Percentiles rank a stretch among this genome's conserved stretches.
Conservation (phyloP, 2,888 invertebrate species). For the Parnassius glacialis region DNA sequence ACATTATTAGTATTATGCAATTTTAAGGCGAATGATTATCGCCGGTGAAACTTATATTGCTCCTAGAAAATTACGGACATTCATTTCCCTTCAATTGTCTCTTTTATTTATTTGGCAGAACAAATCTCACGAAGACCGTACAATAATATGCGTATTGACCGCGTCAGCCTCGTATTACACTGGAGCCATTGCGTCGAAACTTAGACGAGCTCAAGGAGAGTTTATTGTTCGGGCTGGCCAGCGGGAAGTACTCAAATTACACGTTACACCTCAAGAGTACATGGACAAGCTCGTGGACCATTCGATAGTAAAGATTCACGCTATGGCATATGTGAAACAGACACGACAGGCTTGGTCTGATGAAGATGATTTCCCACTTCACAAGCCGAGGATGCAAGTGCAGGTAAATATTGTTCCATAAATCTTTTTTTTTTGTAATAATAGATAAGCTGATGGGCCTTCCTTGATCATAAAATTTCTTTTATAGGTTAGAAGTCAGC, state of each 20-base stretch:
- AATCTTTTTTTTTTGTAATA: too few species aligned
- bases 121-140: slow-evolving; percentile 82
- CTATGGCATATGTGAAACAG: slow-evolving; percentile 86
- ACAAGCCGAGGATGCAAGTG: slow-evolving; percentile 84
- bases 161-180: slow-evolving; percentile 86
- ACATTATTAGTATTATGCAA: too few species aligned
- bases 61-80: too few species aligned
- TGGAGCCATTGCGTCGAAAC: slow-evolving; percentile 83
- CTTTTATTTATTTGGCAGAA: slow-evolving; percentile 60
- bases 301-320: slow-evolving; percentile 85
- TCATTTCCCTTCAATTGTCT: too few species aligned
- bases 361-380: slow-evolving; percentile 86
- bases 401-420: slow-evolving; percentile 63
- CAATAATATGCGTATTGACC: slow-evolving; percentile 82
- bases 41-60: too few species aligned
- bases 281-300: slow-evolving; percentile 86
- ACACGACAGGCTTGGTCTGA: slow-evolving; percentile 88
- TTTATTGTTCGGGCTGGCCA: slow-evolving; percentile 83
- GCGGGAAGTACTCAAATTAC: slow-evolving; percentile 82
- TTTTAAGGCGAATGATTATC: too few species aligned
- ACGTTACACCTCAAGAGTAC: slow-evolving; percentile 84
- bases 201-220: slow-evolving; percentile 82
- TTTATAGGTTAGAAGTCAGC: slow-evolving; percentile 67
- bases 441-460: too few species aligned
- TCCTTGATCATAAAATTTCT: slow-evolving; percentile 1